Base-by-base conservation (phyloP, 1,140 invertebrate species). In the Dufourea novaeangliae region DNA sequence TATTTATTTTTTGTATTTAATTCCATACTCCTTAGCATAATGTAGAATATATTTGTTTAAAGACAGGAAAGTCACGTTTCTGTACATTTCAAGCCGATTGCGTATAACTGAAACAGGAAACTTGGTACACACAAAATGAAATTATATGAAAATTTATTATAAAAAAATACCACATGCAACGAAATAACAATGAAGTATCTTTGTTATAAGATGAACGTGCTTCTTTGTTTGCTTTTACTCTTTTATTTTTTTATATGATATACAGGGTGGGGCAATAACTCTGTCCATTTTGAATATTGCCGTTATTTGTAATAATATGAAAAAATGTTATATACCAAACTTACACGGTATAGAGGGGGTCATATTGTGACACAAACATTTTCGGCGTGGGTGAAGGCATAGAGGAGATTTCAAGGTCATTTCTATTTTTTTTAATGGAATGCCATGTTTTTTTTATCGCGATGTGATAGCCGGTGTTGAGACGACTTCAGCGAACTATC, bases 1-100 rank as follows among this genome's bases (percentile, higher is more conserved):
- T 73, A 64, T 57, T 78, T 72, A 78, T 57, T 50, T 73, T 77
- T 63, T 78, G n/a, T 57, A 74, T 75, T 83, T 79, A 59, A 64
- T 78, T 78, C 8, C 46, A 56, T 27, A 39, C 46, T 70, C 29
- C 25, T 0, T 66, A 77, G 22, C n/a, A 11, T 81, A 73, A 59
- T 64, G 17, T 54, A 64, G 27, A 25, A 44, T 46, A 14, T 56
- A 34, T 12, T 67, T 67, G 20, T 57, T 57, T 73, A 27, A 5
- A n/a, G n/a, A 3, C 27, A 32, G 46, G 34, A 17, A 8, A 74
- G 11, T 57, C 64, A 10, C 66, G 17, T 70, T 74, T 41, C 32
- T 62, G 46, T 44, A 54, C 50, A 76, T 52, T 25, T 64, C 20
- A 32, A 76, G 59, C 44, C 12, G 14, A 41, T 22, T 25, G 22